phyloP scores from a whole-genome alignment of 2,113 vertebrate genomes.

The Ailurus styani region DNA sequence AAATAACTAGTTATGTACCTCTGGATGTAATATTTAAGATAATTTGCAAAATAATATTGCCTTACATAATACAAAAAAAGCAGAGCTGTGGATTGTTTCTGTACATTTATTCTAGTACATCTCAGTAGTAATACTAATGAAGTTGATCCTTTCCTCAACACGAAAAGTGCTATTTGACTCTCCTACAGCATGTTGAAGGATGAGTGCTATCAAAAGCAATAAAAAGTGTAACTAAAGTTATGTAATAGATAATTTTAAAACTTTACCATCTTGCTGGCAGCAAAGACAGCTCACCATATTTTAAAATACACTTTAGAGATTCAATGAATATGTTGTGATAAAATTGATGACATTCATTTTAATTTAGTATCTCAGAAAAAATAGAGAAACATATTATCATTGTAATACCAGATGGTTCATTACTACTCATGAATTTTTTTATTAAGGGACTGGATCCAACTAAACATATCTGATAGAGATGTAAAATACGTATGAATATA shows the following conservation, averaged over 20 bases:
- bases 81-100: not conserved
- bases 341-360: conserved; percentile 49
- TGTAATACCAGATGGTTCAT: conserved; percentile 32
- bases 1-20: not conserved
- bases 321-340: conserved; percentile 29
- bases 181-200: not conserved
- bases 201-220: conserved; percentile 40
- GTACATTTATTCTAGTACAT: not conserved
- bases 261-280: not conserved
- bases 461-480: conserved; percentile 20
- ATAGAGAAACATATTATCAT: conserved; percentile 5
- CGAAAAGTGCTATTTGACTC: not conserved
- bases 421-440: conserved; percentile 53
- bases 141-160: not conserved
- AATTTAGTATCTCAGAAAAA: conserved; percentile 55
- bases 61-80: not conserved
- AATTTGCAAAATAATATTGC: not conserved
- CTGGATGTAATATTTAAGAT: not conserved
- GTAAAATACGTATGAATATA: not conserved
- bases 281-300: not conserved
- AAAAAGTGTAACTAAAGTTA: conserved; percentile 19
- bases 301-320: conserved; percentile 30
- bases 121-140: not conserved
- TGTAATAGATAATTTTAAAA: not conserved
- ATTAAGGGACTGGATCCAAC: conserved; percentile 35